Evolutionary conservation across 2,888 invertebrate genomes (phyloP), one percentile per base, ranked within the genome.

Genomic region (Drosophila mercatorum): DNA sequence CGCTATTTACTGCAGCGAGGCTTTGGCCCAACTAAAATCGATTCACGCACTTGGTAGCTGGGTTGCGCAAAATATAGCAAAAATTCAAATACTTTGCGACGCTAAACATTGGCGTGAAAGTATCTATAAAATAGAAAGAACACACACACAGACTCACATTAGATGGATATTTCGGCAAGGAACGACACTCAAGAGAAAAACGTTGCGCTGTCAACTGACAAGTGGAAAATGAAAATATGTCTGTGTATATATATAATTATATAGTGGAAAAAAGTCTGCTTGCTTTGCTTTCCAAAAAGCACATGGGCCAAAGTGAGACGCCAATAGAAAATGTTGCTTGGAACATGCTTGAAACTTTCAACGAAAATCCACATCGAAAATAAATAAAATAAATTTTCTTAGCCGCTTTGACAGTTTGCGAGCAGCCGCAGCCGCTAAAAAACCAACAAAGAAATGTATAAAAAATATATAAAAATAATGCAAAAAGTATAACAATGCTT

Each of bases 11-110:
- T 89, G 90, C 51, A 78, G 80, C 80, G 83, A 90, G 90, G 85
- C 87, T 90, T 85, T 87, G 85, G 89, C 89, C 91, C 87, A 79
- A 90, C 90, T 90, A 83, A 90, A 90, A 72, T 68, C 69, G 56
- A 68, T 83, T 70, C 69, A 83, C 81, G 81, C 83, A 80, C 83
- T 78, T 68, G 74, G 63, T 52, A 53, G 66, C 64, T 67, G 81
- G 73, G 68, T 84, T 77, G 72, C 67, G 67, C 73, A 84, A 84
- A 87, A 83, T 79, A 75, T 89, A 80, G 53, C 61, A 51, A 68
- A 68, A 68, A 59, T 55, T 68, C 38, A 60, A 72, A 72, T 72
- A 63, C 72, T 78, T 68, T 65, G 63, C 72, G 63, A 71, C 62
- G 69, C 67, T 68, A 72, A 80, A 71, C 68, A 65, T 75, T 71